Conservation (phyloP, 2,113 vertebrate genomes). For the Epinephelus moara region DNA sequence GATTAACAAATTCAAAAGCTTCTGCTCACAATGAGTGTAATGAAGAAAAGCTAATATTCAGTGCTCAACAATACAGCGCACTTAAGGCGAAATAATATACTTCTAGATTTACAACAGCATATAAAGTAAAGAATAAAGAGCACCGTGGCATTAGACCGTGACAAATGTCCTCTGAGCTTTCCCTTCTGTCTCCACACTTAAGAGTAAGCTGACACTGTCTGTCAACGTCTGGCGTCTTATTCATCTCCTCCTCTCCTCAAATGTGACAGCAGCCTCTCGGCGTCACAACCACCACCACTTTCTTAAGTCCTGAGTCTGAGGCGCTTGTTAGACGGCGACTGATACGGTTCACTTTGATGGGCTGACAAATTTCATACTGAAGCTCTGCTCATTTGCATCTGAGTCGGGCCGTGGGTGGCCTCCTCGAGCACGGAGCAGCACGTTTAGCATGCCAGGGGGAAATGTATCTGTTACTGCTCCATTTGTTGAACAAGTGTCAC, state of each 20-base stretch:
- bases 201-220: constrained; percentile 29
- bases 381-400: constrained; percentile 44
- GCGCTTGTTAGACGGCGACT: constrained; percentile 26
- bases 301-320: constrained; percentile 13
- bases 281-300: not conserved
- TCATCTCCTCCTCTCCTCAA: constrained; percentile 20
- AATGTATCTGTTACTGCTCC: constrained; percentile 20
- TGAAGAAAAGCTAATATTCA: constrained; percentile 17
- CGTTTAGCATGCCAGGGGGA: not conserved
- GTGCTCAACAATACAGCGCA: not conserved
- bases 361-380: constrained; percentile 35
- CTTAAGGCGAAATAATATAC: constrained; percentile 6
- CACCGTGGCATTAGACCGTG: not conserved
- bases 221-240: constrained; percentile 3
- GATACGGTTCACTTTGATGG: constrained; percentile 34
- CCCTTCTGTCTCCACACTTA: constrained; percentile 13
- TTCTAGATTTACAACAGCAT: constrained; percentile 2
- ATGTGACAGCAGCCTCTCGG: constrained; percentile 33
- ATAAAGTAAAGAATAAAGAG: constrained; percentile 15
- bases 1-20: constrained; percentile 30
- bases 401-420: constrained; percentile 11
- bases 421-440: not conserved
- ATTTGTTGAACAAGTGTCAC: constrained; percentile 28
- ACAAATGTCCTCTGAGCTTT: constrained; percentile 19
- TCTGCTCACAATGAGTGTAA: constrained; percentile 8